A percentile compares a stretch with the other conserved stretches of the same genome.
Evolutionary conservation across 2,797 vertebrate species (phyloP).

Genomic region (Capromys pilorides): DNA sequence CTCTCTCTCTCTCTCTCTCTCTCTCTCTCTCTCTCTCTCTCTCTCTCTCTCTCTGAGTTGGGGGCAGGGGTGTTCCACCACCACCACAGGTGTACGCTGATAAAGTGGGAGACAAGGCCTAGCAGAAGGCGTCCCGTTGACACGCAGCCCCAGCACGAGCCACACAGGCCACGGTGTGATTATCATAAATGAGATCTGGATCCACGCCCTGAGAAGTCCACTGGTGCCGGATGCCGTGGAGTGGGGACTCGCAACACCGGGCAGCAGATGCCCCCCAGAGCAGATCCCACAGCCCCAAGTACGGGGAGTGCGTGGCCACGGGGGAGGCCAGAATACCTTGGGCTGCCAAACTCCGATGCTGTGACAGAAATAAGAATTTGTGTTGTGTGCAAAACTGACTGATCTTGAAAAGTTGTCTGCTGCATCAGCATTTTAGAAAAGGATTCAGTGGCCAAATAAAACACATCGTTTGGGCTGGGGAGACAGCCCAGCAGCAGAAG

Average conservation of each 20-base stretch:
- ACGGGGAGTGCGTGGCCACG: neutral
- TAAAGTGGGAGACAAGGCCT: neutral
- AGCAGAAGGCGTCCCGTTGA: neutral
- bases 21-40: neutral
- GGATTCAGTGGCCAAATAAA: conserved; percentile 18
- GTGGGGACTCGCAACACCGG: neutral
- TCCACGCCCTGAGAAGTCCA: neutral
- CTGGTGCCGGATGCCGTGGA: neutral
- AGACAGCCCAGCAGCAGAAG: no score
- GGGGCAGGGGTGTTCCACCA: conserved; percentile 3
- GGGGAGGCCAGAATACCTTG: neutral
- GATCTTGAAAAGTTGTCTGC: conserved; percentile 41
- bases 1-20: neutral
- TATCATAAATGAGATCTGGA: neutral
- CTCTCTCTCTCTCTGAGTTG: neutral
- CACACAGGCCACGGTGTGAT: neutral
- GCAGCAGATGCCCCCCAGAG: neutral
- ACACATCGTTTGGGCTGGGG: neutral
- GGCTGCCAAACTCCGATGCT: neutral
- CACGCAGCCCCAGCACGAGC: neutral
- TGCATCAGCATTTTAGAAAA: neutral
- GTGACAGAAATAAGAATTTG: conserved; percentile 10
- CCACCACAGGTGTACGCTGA: neutral
- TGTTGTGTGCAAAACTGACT: neutral
- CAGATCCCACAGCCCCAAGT: neutral